A percentile compares a stretch with the other conserved stretches of the same genome.
Conservation (phyloP, 2,888 invertebrate genomes). For the Ommatoiulus sabulosus region DNA sequence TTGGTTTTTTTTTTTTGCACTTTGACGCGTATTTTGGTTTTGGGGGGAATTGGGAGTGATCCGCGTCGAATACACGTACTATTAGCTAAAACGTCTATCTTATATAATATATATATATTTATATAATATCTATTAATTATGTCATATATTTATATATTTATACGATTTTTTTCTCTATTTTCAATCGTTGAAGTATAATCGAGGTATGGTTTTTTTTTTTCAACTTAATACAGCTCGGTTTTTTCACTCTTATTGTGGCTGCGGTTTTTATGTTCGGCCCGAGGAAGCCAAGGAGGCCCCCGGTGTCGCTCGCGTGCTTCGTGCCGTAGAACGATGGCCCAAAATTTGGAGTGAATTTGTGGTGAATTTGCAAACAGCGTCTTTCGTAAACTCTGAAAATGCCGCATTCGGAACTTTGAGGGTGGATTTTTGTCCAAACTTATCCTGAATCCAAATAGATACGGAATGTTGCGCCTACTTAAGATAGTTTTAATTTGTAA, state of each 20-base stretch:
- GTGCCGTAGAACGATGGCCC: neutral
- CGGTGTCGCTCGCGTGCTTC: neutral
- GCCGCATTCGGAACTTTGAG: no score
- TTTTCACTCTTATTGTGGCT: neutral
- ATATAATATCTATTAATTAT: conserved; percentile 19
- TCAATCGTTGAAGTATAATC: neutral
- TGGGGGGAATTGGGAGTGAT: neutral
- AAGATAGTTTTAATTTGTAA: no score
- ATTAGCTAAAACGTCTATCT: neutral
- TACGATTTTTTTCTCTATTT: neutral
- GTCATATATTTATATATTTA: conserved; percentile 21
- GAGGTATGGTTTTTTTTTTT: neutral
- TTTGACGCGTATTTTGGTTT: neutral
- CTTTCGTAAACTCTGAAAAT: neutral
- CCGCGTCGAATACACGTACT: neutral
- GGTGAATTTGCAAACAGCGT: neutral
- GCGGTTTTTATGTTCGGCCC: neutral
- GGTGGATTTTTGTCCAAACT: no score
- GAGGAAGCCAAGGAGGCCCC: no score
- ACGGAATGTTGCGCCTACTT: no score
- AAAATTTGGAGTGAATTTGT: neutral
- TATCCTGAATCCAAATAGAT: no score
- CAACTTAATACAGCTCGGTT: no score
- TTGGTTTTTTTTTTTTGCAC: neutral
- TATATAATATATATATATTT: conserved; percentile 21